phyloP scores from a whole-genome alignment of 1,140 invertebrate species.

The Leptopilina clavipes region DNA sequence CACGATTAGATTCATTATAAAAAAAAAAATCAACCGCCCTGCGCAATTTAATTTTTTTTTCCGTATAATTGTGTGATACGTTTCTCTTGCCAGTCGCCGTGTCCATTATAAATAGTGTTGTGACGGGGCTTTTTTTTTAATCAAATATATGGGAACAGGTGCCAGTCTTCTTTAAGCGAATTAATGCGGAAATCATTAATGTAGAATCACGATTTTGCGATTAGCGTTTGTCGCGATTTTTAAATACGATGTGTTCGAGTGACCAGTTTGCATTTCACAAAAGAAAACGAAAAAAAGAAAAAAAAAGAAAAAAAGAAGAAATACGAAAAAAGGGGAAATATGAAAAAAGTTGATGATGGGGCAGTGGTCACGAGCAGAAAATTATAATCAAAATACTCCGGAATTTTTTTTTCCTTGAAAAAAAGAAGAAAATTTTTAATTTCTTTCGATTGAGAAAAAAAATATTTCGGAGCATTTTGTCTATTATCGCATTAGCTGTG shows the following conservation, averaged over 20 bases:
- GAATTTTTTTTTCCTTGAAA: too few species aligned
- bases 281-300: too few species aligned
- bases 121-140: conserved; percentile 14
- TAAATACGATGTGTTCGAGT: conserved; percentile 12
- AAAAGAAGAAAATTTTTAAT: conserved; percentile 28
- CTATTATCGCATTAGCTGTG: conserved; percentile 64
- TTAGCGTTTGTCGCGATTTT: background rate
- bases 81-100: conserved; percentile 35
- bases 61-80: background rate
- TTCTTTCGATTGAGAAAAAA: background rate
- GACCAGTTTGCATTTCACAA: conserved; percentile 30
- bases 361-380: conserved; percentile 27
- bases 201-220: conserved; percentile 31
- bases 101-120: conserved; percentile 11
- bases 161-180: conserved; percentile 37
- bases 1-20: too few species aligned
- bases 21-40: background rate
- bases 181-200: background rate
- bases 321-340: background rate
- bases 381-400: conserved; percentile 1
- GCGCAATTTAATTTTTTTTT: background rate
- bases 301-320: background rate
- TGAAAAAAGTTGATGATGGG: conserved; percentile 13
- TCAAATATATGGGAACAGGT: conserved; percentile 42
- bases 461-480: conserved; percentile 9